These are phyloP conservation scores for Chionoecetes opilio DNA, from an alignment of 1,140 invertebrate species.

Conservation along the genomic window DNA sequence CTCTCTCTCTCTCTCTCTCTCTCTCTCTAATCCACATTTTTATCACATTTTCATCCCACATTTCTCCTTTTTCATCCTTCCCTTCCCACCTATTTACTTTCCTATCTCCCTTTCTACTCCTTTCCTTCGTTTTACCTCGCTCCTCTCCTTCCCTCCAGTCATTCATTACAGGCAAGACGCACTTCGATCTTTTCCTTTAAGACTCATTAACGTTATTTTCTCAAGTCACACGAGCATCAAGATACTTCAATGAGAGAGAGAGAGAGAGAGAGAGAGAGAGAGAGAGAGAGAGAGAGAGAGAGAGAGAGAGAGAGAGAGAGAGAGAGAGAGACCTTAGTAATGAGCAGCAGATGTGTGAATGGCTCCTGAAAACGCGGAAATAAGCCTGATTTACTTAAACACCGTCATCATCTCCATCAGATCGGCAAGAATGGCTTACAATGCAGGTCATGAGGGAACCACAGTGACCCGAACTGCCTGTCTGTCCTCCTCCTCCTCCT, in stretches of 20 bases:
- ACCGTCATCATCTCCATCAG: neutral
- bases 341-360: no score
- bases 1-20: slow-evolving; percentile 12
- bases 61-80: neutral
- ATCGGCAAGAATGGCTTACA: neutral
- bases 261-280: slow-evolving; percentile 25
- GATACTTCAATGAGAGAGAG: neutral
- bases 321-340: no score
- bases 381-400: neutral
- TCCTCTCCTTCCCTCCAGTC: neutral
- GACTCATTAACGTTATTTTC: neutral
- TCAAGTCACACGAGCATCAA: neutral
- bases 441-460: neutral
- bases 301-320: neutral
- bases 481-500: neutral
- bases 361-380: no score
- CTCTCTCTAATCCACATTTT: neutral
- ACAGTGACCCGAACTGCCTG: neutral
- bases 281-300: slow-evolving; percentile 27
- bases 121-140: neutral
- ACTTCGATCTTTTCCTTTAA: neutral
- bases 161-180: neutral
- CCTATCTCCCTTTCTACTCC: neutral
- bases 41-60: neutral
- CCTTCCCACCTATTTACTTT: neutral